phyloP scores from a whole-genome alignment of 1,140 invertebrate species.

The Drosophila littoralis region DNA sequence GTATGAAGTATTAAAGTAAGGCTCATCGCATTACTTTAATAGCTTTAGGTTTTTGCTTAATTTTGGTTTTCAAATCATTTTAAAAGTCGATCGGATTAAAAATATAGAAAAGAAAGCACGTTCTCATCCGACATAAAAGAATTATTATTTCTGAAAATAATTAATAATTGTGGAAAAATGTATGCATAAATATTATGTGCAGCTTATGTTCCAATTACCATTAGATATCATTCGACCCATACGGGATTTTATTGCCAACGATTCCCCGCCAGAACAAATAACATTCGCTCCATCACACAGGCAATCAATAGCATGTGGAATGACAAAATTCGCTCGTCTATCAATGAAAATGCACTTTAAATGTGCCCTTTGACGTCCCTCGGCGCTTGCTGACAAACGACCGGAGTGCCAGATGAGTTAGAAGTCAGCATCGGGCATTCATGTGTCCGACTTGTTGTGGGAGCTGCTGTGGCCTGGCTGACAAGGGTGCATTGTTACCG shows the following conservation, averaged over 20 bases:
- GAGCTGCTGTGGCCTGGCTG: slow-evolving; percentile 30
- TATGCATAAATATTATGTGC: background rate
- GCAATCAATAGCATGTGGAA: slow-evolving; percentile 1
- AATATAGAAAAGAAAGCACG: no score
- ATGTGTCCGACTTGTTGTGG: slow-evolving; percentile 59
- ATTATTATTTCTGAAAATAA: no score
- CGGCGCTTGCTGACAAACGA: slow-evolving; percentile 12
- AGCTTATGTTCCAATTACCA: background rate
- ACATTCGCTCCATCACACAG: background rate
- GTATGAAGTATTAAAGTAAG: background rate
- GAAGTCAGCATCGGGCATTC: slow-evolving; percentile 29
- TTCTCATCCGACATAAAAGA: no score
- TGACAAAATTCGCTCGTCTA: slow-evolving; percentile 23
- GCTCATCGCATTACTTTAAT: background rate
- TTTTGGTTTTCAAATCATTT: background rate
- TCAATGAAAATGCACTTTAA: slow-evolving; percentile 28
- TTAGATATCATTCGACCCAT: background rate
- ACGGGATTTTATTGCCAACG: slow-evolving; percentile 1
- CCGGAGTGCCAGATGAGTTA: slow-evolving; percentile 34
- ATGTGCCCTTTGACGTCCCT: background rate
- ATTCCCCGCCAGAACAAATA: background rate
- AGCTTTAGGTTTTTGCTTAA: background rate
- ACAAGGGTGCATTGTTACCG: slow-evolving; percentile 19
- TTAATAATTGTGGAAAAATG: no score
- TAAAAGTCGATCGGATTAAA: background rate